Base-by-base conservation (phyloP, 2,797 vertebrate species). In the Lagorchestes hirsutus region DNA sequence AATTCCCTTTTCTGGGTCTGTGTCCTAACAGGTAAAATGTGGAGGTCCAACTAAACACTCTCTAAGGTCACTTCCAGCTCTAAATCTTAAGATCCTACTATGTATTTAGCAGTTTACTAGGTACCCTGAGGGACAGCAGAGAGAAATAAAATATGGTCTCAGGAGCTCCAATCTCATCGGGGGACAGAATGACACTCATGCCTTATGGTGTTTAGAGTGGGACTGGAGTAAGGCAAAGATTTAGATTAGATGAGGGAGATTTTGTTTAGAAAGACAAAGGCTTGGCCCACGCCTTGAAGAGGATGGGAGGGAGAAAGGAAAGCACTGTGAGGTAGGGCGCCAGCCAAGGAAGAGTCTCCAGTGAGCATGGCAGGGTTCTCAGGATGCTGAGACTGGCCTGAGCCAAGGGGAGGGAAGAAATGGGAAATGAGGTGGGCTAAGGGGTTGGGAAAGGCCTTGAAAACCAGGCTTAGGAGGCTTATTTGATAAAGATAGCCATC, bases 391-490 rank as follows among this genome's bases (percentile, higher is more conserved):
- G 52, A 46, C 87, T 24, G 0, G 18, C 92, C 8, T 58, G 62
- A 58, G 62, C 90, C 29, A 24, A 94, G 31, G 1, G 6, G 87
- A 90, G 28, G n/a, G 13, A 96, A 93, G 54, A 59, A 27, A 54
- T 57, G 54, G 91, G 62, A 93, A 59, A 90, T 40, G 90, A 93
- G 95, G 52, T 55, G 58, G 91, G 59, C 55, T 62, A 74, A 54
- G 52, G 4, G 54, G 31, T 2, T 50, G 67, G 94, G 52, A 55
- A 90, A 54, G 54, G 18, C 24, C 74, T 92, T n/a, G 18, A 59
- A 62, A 55, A 29, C 34, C 46, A 4, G 62, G n/a, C 18, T 46
- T 90, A 3, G 27, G 90, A 96, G 29, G 29, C 54, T 90, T 54
- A 54, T 11, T 46, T 27, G 22, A 82, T 46, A 14, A 13, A 46